phyloP scores from a whole-genome alignment of 2,888 invertebrate species.

The Lasioglossum lativentre region DNA sequence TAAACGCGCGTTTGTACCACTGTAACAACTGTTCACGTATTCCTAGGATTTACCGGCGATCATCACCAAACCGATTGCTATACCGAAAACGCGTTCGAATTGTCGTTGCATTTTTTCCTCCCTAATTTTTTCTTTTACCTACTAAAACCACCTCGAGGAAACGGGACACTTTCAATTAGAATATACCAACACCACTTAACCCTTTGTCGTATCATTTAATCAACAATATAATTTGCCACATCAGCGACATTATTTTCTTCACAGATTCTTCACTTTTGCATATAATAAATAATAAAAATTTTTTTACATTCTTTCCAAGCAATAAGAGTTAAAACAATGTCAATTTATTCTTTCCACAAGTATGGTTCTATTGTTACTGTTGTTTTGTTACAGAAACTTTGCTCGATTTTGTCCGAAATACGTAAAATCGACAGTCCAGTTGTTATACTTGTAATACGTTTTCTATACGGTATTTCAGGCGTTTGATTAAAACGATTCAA shows the following conservation, averaged over 20 bases:
- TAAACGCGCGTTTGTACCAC: conserved; percentile 23
- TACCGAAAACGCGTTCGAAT: neutral
- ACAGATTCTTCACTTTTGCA: no score
- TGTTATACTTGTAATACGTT: neutral
- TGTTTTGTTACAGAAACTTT: neutral
- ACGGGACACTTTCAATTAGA: neutral
- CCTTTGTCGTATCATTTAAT: no score
- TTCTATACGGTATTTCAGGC: neutral
- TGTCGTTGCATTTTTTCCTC: neutral
- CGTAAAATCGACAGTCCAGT: neutral
- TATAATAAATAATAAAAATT: neutral
- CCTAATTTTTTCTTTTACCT: neutral
- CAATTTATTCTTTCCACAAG: neutral
- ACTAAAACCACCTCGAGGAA: neutral
- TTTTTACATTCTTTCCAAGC: neutral
- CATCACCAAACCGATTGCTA: neutral
- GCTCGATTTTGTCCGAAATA: neutral
- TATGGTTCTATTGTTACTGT: neutral
- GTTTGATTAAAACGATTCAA: conserved; percentile 2
- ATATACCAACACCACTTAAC: neutral
- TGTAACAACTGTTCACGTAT: conserved; percentile 38
- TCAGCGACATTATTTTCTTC: no score
- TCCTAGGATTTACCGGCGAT: conserved; percentile 20
- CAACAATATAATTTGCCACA: no score
- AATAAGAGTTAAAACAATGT: neutral